A percentile compares a stretch with the other conserved stretches of the same genome.
Conservation (phyloP, 2,797 vertebrate genomes). For the Etheostoma perlongum region DNA sequence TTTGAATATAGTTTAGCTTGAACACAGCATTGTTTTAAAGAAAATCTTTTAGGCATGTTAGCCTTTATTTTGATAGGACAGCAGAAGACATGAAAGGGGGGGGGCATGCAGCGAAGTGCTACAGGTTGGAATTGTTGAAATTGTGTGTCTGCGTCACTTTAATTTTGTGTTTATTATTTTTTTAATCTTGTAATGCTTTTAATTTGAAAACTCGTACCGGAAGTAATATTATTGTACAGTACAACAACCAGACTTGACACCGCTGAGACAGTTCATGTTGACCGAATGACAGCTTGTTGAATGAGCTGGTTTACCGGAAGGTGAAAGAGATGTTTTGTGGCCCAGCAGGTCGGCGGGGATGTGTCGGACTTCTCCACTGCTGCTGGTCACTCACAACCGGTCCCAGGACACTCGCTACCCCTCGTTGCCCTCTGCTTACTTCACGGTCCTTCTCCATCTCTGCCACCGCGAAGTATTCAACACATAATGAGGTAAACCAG, state of each 20-base stretch:
- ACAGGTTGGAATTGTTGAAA: too few species aligned
- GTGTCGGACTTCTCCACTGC: slow-evolving; percentile 46
- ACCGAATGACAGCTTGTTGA: neutral
- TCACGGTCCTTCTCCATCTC: slow-evolving; percentile 48
- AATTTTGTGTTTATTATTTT: neutral
- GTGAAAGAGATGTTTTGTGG: slow-evolving; percentile 59
- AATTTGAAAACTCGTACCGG: slow-evolving; percentile 42
- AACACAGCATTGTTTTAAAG: neutral
- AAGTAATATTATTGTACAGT: neutral
- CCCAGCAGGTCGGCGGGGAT: slow-evolving; percentile 35
- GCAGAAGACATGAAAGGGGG: too few species aligned
- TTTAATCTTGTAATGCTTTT: slow-evolving; percentile 16
- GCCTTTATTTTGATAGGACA: too few species aligned
- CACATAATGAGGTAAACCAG: slow-evolving; percentile 12
- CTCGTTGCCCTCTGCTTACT: neutral
- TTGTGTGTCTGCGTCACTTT: neutral
- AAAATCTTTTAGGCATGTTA: too few species aligned
- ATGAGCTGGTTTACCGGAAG: neutral
- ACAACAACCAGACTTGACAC: neutral
- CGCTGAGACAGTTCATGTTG: neutral
- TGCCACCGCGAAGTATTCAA: neutral
- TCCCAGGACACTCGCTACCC: neutral
- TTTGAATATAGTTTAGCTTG: too few species aligned
- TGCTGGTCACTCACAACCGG: slow-evolving; percentile 29
- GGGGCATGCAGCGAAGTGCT: too few species aligned